Conservation (phyloP, 1,140 invertebrate genomes). For the Panagrolaimus sp. region DNA sequence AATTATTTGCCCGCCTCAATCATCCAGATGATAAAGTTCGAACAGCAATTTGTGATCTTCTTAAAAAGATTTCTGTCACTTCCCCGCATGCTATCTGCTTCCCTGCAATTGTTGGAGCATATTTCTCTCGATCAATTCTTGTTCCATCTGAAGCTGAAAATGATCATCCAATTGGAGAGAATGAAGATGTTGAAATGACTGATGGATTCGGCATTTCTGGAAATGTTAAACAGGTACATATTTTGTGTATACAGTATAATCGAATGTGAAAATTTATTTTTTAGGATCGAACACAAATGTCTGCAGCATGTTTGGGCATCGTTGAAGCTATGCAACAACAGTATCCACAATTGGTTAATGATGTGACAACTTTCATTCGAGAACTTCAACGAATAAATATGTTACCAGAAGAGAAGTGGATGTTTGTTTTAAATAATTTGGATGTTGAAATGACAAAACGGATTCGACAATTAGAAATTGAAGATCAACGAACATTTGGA, state of each 20-base stretch:
- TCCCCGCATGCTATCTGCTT: slow-evolving; percentile 66
- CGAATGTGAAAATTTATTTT: not conserved
- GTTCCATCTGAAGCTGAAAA: slow-evolving; percentile 18
- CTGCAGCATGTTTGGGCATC: slow-evolving; percentile 22
- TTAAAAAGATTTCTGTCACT: slow-evolving; percentile 80
- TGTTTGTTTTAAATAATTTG: slow-evolving; percentile 78
- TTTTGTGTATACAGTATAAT: not conserved
- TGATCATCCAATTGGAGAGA: not conserved
- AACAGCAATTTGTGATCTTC: slow-evolving; percentile 77
- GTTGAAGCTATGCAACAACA: slow-evolving; percentile 41
- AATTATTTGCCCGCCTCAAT: slow-evolving; percentile 86
- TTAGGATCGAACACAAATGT: slow-evolving; percentile 5
- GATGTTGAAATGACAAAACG: slow-evolving; percentile 71
- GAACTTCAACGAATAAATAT: slow-evolving; percentile 85
- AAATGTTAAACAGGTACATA: not conserved
- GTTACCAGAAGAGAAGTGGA: slow-evolving; percentile 92
- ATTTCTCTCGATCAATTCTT: slow-evolving; percentile 2
- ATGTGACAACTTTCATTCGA: slow-evolving; percentile 80
- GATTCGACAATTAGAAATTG: slow-evolving; percentile 19
- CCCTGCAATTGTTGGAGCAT: slow-evolving; percentile 64
- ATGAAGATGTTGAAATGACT: not conserved
- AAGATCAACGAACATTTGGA: not conserved
- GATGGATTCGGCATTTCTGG: not conserved
- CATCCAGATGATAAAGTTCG: slow-evolving; percentile 86
- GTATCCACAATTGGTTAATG: slow-evolving; percentile 75